Evolutionary conservation across 2,888 invertebrate genomes (phyloP).

Genomic region (Deilephila porcellus): DNA sequence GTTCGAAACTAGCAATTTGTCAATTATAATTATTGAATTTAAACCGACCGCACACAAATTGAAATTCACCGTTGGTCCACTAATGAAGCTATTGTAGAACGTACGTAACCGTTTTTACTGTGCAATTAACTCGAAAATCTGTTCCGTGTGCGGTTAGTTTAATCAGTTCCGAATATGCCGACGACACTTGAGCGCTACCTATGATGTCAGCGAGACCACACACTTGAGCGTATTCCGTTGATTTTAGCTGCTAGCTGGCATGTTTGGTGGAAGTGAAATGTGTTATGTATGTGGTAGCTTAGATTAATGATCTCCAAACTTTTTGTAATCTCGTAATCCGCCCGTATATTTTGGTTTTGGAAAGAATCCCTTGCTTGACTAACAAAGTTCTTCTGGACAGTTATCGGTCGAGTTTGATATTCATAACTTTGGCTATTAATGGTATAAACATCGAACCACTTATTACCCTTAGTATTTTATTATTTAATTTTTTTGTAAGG

Average conservation of each 20-base stretch:
- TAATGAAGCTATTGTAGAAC: slow-evolving; percentile 69
- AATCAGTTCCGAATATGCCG: slow-evolving; percentile 51
- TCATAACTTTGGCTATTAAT: too few relatives aligned
- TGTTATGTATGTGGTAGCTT: too few relatives aligned
- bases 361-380: too few relatives aligned
- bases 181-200: slow-evolving; percentile 50
- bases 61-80: slow-evolving; percentile 57
- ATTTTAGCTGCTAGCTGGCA: not conserved
- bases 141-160: slow-evolving; percentile 59
- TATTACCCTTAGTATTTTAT: too few relatives aligned
- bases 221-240: slow-evolving; percentile 25
- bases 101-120: slow-evolving; percentile 60
- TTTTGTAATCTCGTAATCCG: too few relatives aligned
- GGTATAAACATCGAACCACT: too few relatives aligned
- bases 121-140: slow-evolving; percentile 68
- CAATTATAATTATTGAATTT: slow-evolving; percentile 58
- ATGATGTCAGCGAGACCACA: slow-evolving; percentile 40
- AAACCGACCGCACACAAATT: slow-evolving; percentile 55
- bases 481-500: too few relatives aligned
- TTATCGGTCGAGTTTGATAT: too few relatives aligned
- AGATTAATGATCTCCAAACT: too few relatives aligned
- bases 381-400: too few relatives aligned
- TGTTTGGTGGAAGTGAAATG: too few relatives aligned
- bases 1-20: slow-evolving; percentile 50
- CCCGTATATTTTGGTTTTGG: too few relatives aligned